These are phyloP conservation scores for Pocillopora verrucosa DNA, from an alignment of 64 coral and sea anemone genomes.

Conservation along the genomic window DNA sequence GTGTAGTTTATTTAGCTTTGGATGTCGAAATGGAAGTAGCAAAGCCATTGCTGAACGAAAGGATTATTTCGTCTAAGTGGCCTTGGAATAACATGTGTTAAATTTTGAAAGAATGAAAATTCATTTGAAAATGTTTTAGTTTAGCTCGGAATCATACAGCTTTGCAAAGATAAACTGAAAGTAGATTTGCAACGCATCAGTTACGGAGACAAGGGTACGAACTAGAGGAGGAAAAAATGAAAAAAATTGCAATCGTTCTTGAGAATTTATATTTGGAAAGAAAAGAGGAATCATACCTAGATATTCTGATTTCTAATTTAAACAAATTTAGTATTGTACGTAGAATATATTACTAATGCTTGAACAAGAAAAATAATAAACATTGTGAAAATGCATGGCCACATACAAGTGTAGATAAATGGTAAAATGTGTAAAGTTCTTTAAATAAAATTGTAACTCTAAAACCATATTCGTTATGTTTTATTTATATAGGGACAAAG, in stretches of 20 bases:
- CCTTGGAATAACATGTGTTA: neutral
- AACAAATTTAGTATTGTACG: conserved; percentile 41
- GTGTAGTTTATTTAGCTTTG: neutral
- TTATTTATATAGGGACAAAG: neutral
- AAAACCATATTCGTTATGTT: neutral
- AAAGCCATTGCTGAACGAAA: conserved; percentile 4
- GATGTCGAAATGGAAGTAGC: neutral
- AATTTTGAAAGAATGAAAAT: conserved; percentile 23
- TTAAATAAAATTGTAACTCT: conserved; percentile 33
- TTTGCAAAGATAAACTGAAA: neutral
- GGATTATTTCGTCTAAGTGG: neutral
- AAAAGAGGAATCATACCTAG: conserved; percentile 13
- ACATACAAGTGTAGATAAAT: conserved; percentile 30
- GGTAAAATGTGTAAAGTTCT: conserved; percentile 34
- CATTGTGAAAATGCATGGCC: neutral
- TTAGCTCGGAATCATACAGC: neutral
- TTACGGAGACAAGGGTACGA: neutral
- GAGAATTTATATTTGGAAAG: conserved; percentile 27
- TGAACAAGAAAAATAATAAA: conserved; percentile 4
- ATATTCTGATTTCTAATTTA: conserved; percentile 42
- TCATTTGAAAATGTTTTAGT: neutral
- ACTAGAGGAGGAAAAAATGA: neutral
- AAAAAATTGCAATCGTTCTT: neutral
- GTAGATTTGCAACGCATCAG: neutral
- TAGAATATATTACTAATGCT: conserved; percentile 26